phyloP scores from a whole-genome alignment of 2,888 invertebrate genomes.

The Azorinus chamasolen region DNA sequence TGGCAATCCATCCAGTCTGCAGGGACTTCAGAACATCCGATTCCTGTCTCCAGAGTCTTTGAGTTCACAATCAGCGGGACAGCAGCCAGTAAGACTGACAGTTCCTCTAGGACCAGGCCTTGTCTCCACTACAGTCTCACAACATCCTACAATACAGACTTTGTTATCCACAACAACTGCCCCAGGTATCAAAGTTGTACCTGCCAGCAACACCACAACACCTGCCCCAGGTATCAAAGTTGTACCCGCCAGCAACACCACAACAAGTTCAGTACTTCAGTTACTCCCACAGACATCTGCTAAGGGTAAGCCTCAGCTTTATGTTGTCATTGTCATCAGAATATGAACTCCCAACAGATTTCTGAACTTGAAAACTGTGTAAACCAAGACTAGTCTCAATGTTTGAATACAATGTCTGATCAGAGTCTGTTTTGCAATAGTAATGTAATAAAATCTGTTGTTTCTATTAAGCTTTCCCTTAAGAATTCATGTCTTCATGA shows the following conservation, averaged over 20 bases:
- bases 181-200: slow-evolving; percentile 4
- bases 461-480: too few species aligned
- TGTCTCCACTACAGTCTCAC: slow-evolving; percentile 11
- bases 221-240: slow-evolving; percentile 14
- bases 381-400: too few species aligned
- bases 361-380: too few species aligned
- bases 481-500: too few species aligned
- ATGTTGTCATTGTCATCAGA: neutral
- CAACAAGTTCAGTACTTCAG: neutral
- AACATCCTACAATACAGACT: slow-evolving; percentile 63
- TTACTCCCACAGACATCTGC: slow-evolving; percentile 15
- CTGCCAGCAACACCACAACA: neutral
- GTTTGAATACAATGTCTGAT: too few species aligned
- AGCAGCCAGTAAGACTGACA: neutral
- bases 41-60: slow-evolving; percentile 23
- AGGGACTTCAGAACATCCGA: slow-evolving; percentile 10
- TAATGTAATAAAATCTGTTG: too few species aligned
- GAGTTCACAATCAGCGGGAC: slow-evolving; percentile 9
- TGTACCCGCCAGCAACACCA: neutral
- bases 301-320: slow-evolving; percentile 12
- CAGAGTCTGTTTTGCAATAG: too few species aligned
- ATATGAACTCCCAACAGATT: too few species aligned
- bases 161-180: slow-evolving; percentile 32
- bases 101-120: neutral
- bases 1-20: slow-evolving; percentile 6